Evolutionary conservation across 2,113 vertebrate species (phyloP).

Genomic region (Cyanocitta stelleri): DNA sequence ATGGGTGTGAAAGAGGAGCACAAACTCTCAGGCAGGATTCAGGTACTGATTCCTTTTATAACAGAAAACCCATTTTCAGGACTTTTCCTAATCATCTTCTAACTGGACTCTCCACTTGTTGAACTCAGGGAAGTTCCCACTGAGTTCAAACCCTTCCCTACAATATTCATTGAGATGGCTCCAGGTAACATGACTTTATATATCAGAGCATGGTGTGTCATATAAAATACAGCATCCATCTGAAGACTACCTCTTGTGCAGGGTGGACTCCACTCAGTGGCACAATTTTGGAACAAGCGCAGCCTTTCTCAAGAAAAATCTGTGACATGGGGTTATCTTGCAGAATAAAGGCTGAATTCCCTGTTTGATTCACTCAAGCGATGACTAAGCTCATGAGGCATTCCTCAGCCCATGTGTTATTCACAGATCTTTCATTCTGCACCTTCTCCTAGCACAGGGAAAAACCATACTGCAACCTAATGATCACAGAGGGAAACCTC

Average conservation of each 20-base stretch:
- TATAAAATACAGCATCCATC: neutral
- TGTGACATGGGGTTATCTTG: neutral
- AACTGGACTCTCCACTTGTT: neutral
- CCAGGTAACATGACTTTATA: neutral
- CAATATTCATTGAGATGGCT: neutral
- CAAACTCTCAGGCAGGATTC: neutral
- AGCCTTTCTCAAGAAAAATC: neutral
- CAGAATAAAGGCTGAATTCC: neutral
- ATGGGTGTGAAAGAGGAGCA: rapidly evolving
- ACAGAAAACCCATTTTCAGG: neutral
- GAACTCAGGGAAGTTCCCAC: neutral
- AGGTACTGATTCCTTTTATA: neutral
- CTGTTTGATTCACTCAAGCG: neutral
- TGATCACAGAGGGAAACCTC: neutral
- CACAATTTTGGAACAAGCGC: neutral
- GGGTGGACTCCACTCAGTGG: neutral
- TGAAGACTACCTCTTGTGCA: neutral
- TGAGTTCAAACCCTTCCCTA: neutral
- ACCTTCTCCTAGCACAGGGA: neutral
- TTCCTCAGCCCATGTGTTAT: neutral
- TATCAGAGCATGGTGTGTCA: neutral
- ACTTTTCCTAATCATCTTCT: neutral
- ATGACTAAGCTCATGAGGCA: neutral
- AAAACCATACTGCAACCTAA: rapidly evolving
- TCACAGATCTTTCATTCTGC: neutral